These are phyloP conservation scores for Volucella inanis DNA, from an alignment of 2,888 invertebrate genomes.

Conservation along the genomic window DNA sequence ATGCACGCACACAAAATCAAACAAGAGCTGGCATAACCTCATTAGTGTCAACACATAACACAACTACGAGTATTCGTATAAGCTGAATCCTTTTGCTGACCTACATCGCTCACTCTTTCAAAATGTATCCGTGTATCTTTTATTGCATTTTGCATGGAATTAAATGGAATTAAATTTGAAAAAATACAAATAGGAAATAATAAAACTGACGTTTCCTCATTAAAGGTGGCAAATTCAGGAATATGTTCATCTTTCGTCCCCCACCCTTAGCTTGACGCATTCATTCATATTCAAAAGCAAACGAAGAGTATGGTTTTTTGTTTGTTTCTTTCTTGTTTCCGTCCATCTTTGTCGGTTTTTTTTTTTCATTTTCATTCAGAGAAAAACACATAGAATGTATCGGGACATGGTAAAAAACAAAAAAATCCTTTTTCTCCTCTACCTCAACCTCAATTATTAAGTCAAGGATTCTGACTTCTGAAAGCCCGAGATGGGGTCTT, in stretches of 20 bases:
- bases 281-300: constrained; percentile 38
- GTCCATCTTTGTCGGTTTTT: background rate
- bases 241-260: background rate
- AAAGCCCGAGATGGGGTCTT: background rate
- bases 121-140: constrained; percentile 11
- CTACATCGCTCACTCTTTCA: constrained; percentile 25
- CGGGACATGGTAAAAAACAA: background rate
- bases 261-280: background rate
- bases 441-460: background rate
- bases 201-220: background rate
- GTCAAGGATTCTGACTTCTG: background rate
- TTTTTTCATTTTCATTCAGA: constrained; percentile 47
- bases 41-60: constrained; percentile 36
- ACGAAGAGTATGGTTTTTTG: background rate
- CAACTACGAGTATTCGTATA: background rate
- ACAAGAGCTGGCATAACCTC: constrained; percentile 12
- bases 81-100: constrained; percentile 29
- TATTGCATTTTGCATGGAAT: constrained; percentile 5
- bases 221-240: background rate
- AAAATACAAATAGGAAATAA: no score
- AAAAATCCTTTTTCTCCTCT: background rate
- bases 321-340: constrained; percentile 1
- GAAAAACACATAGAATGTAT: background rate
- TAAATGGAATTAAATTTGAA: constrained; percentile 42
- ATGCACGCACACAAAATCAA: constrained; percentile 9